A percentile compares a stretch with the other conserved stretches of the same genome.
Conservation (phyloP, 1,140 invertebrate genomes). For the Drosophila pectinifera region DNA sequence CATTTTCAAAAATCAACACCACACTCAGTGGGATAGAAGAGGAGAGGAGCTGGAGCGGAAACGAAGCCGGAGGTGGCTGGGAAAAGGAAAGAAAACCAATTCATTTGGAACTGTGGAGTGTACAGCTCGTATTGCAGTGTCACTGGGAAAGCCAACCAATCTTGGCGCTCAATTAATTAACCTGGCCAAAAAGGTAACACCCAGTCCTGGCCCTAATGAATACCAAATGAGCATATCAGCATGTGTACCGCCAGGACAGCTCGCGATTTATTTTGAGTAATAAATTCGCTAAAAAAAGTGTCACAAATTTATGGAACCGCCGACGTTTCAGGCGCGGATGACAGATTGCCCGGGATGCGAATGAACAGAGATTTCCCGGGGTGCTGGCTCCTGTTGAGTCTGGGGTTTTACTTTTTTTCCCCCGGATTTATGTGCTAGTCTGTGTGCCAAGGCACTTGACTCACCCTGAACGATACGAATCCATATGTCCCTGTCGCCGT, state of each 20-base stretch:
- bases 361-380: slow-evolving; percentile 42
- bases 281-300: slow-evolving; percentile 79
- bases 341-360: slow-evolving; percentile 65
- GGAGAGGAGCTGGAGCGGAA: not conserved
- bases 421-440: slow-evolving; percentile 19
- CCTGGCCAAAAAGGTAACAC: slow-evolving; percentile 60
- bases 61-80: slow-evolving; percentile 14
- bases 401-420: not conserved
- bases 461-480: slow-evolving; percentile 43
- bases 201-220: slow-evolving; percentile 66
- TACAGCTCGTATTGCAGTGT: slow-evolving; percentile 29
- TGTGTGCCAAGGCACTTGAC: slow-evolving; percentile 22
- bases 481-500: slow-evolving; percentile 49
- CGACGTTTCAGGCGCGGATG: slow-evolving; percentile 63
- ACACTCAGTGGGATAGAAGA: slow-evolving; percentile 26
- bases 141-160: slow-evolving; percentile 39
- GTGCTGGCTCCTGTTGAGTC: not conserved
- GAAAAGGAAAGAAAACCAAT: slow-evolving; percentile 51
- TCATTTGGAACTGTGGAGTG: slow-evolving; percentile 45
- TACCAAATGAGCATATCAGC: slow-evolving; percentile 75
- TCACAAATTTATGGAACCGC: slow-evolving; percentile 79
- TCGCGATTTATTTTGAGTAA: slow-evolving; percentile 76
- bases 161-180: slow-evolving; percentile 77
- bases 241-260: slow-evolving; percentile 24
- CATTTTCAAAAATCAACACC: slow-evolving; percentile 81